These are phyloP conservation scores for Xiphophorus hellerii DNA, from an alignment of 2,113 vertebrate species.

Conservation along the genomic window DNA sequence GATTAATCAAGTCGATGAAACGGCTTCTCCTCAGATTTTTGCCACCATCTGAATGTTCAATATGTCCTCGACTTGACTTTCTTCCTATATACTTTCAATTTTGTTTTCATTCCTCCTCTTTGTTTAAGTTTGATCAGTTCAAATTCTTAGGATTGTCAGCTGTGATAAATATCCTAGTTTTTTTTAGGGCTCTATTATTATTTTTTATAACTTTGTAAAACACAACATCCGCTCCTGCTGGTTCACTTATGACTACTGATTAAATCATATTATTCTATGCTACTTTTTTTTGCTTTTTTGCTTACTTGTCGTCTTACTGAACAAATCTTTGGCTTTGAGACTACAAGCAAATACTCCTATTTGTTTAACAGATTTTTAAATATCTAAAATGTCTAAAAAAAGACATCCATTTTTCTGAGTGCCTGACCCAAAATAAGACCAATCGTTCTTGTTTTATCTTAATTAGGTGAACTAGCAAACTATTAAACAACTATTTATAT, in stretches of 20 bases:
- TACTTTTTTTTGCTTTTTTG: conserved; percentile 5
- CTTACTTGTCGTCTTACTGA: neutral
- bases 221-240: neutral
- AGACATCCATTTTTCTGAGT: neutral
- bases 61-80: neutral
- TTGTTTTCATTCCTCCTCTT: neutral
- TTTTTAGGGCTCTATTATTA: neutral
- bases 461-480: neutral
- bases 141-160: conserved; percentile 23
- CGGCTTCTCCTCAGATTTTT: conserved; percentile 6
- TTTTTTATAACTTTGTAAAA: conserved; percentile 25
- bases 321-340: neutral
- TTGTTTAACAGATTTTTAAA: neutral
- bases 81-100: neutral
- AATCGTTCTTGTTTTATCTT: neutral
- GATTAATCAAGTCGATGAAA: conserved; percentile 11
- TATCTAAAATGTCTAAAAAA: neutral
- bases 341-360: neutral
- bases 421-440: neutral
- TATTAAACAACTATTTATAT: neutral
- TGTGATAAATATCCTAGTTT: conserved; percentile 12
- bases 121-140: conserved; percentile 6
- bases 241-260: conserved; percentile 32
- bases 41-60: neutral
- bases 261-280: conserved; percentile 8